Evolutionary conservation across 2,113 vertebrate species (phyloP).

Genomic region (Nannobrachium achirus): DNA sequence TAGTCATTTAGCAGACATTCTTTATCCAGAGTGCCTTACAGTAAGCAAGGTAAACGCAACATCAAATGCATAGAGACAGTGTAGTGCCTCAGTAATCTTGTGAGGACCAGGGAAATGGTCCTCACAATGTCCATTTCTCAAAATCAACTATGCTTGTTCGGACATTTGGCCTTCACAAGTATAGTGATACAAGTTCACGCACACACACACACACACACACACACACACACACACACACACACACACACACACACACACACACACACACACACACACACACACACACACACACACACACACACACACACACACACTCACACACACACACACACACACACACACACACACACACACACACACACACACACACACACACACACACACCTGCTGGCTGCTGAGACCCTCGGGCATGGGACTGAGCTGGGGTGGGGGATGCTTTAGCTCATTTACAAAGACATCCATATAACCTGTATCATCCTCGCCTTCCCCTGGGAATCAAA

Average conservation of each 20-base stretch:
- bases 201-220: constrained; percentile 4
- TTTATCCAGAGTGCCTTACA: no score
- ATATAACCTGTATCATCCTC: constrained; percentile 86
- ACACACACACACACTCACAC: neutral
- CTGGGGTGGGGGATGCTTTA: constrained; percentile 81
- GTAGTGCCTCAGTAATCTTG: no score
- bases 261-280: neutral
- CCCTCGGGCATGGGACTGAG: constrained; percentile 87
- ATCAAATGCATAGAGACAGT: no score
- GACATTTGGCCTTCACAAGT: neutral
- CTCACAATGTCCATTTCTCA: no score
- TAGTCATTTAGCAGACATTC: no score
- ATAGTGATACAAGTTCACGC: neutral
- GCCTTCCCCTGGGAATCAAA: constrained; percentile 75
- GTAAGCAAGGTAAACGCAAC: no score
- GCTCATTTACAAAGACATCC: constrained; percentile 82
- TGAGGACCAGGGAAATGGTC: no score
- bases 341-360: neutral
- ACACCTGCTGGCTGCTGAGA: constrained; percentile 86
- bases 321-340: neutral
- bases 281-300: neutral
- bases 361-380: constrained; percentile 15
- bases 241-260: neutral
- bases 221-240: constrained; percentile 1
- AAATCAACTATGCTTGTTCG: neutral